Evolutionary conservation across 2,797 vertebrate genomes (phyloP).

Genomic region (Perodicticus potto): DNA sequence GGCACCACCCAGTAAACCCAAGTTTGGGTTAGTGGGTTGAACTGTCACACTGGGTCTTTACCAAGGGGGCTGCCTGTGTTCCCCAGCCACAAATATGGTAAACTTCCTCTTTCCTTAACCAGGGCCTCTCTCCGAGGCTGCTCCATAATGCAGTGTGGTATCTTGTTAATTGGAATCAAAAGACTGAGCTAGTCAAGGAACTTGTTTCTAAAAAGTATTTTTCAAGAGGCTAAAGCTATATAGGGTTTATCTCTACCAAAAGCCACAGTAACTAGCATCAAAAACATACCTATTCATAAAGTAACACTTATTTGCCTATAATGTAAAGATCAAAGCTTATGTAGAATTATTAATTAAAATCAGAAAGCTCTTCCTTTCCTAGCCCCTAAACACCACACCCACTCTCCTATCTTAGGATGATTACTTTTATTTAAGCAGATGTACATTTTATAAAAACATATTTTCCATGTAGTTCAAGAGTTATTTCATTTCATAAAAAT

Average conservation of each 20-base stretch:
- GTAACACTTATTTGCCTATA: neutral
- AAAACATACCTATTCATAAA: neutral
- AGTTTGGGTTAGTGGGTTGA: neutral
- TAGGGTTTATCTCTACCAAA: neutral
- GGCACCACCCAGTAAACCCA: neutral
- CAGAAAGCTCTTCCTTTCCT: neutral
- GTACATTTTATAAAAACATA: neutral
- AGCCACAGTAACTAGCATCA: neutral
- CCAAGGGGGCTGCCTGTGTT: neutral
- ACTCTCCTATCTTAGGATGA: neutral
- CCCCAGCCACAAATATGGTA: neutral
- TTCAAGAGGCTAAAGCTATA: neutral
- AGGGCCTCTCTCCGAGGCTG: neutral
- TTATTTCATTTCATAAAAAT: constrained; percentile 7
- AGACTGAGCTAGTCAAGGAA: neutral
- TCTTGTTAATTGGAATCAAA: neutral
- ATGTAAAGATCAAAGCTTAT: neutral
- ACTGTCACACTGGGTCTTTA: neutral
- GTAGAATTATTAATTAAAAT: neutral
- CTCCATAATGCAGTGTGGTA: neutral
- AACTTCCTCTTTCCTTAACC: neutral
- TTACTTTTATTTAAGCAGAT: neutral
- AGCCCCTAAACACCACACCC: neutral
- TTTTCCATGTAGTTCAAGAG: neutral
- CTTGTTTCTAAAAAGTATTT: neutral